Evolutionary conservation across 2,888 invertebrate genomes (phyloP).

Genomic region (Eudasyphora cyanicolor): DNA sequence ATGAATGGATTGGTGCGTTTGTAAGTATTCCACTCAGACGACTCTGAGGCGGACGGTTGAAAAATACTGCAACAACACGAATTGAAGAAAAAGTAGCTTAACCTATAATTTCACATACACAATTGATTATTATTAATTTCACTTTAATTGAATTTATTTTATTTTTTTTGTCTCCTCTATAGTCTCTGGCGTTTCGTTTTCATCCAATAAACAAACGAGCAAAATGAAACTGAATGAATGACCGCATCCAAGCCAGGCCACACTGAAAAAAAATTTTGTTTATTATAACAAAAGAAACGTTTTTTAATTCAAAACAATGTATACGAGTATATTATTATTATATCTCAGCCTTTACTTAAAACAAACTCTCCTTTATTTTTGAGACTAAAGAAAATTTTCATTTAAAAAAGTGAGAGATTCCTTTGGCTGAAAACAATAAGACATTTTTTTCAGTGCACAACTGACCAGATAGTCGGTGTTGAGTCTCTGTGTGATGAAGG

Average conservation of each 20-base stretch:
- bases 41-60: neutral
- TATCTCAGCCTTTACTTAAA: too few species aligned
- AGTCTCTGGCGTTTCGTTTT: neutral
- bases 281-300: too few species aligned
- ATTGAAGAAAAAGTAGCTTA: constrained; percentile 17
- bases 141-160: constrained; percentile 57
- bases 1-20: constrained; percentile 17
- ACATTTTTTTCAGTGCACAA: too few species aligned
- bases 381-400: too few species aligned
- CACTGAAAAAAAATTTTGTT: too few species aligned
- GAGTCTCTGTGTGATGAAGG: neutral
- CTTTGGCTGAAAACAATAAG: too few species aligned
- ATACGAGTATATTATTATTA: too few species aligned
- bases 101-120: constrained; percentile 51
- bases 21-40: neutral
- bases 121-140: constrained; percentile 58
- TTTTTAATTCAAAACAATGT: too few species aligned
- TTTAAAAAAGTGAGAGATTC: too few species aligned
- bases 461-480: too few species aligned
- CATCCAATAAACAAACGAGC: too few species aligned
- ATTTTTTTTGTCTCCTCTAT: neutral
- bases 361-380: too few species aligned
- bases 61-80: constrained; percentile 18
- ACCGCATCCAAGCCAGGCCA: neutral
- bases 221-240: neutral